Conservation (phyloP, 2,797 vertebrate species). For the Pagetopsis macropterus region DNA sequence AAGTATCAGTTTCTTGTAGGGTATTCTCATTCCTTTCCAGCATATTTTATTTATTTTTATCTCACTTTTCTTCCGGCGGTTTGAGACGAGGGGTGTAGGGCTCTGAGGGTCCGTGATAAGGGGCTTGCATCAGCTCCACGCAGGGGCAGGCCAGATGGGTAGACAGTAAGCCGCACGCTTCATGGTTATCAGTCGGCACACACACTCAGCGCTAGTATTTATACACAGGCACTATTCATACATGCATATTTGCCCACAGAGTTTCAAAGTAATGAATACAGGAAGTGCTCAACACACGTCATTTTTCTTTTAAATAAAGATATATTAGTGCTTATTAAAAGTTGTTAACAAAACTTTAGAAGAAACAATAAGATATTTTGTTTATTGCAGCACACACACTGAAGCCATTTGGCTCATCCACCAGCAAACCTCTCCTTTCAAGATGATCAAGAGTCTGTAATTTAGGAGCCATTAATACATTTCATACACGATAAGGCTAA, state of each 20-base stretch:
- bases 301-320: neutral
- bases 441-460: neutral
- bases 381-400: neutral
- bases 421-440: neutral
- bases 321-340: too few species aligned
- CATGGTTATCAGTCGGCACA: conserved; percentile 66
- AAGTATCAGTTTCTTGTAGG: conserved; percentile 30
- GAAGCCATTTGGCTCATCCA: neutral
- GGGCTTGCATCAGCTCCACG: conserved; percentile 65
- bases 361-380: neutral
- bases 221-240: neutral
- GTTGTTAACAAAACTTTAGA: neutral
- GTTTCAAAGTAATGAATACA: conserved; percentile 2
- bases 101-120: conserved; percentile 79
- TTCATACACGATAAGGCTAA: conserved; percentile 19
- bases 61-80: conserved; percentile 55
- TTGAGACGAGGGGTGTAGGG: conserved; percentile 54
- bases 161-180: conserved; percentile 63
- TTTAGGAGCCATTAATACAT: neutral
- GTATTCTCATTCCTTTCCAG: conserved; percentile 23
- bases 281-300: neutral
- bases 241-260: conserved; percentile 6
- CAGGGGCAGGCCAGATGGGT: conserved; percentile 64
- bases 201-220: conserved; percentile 42
- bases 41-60: conserved; percentile 52